Percentiles rank a stretch among this genome's conserved stretches.
Conservation (phyloP, 2,888 invertebrate species). For the Lasioglossum vierecki region DNA sequence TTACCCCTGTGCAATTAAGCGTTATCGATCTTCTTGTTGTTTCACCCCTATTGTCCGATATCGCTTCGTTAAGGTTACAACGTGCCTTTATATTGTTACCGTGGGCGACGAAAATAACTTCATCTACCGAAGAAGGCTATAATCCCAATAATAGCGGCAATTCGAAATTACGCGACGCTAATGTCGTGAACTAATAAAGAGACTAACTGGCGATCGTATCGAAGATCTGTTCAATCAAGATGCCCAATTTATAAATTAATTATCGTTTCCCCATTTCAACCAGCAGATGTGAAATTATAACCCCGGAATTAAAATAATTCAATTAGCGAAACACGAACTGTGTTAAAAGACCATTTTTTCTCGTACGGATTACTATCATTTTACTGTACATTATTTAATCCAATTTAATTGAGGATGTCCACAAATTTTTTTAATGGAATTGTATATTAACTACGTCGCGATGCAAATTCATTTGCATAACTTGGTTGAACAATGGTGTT, state of each 20-base stretch:
- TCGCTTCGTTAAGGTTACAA: slow-evolving; percentile 12
- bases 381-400: background rate
- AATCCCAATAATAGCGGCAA: slow-evolving; percentile 5
- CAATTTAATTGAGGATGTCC: background rate
- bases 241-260: background rate
- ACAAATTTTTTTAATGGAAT: too few species aligned
- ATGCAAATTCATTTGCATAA: too few species aligned
- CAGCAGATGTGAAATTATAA: background rate
- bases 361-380: too few species aligned
- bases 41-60: slow-evolving; percentile 4
- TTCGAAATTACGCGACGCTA: slow-evolving; percentile 5
- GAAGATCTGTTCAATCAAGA: background rate
- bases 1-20: background rate
- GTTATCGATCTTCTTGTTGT: slow-evolving; percentile 10
- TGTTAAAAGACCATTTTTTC: too few species aligned
- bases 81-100: slow-evolving; percentile 16
- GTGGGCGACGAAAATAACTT: slow-evolving; percentile 1
- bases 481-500: too few species aligned
- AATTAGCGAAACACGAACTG: background rate
- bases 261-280: background rate
- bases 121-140: background rate
- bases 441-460: too few species aligned
- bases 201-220: background rate
- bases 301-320: background rate
- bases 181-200: background rate